Base-by-base conservation (phyloP, 2,888 invertebrate species). In the Rhyacophila evoluta region DNA sequence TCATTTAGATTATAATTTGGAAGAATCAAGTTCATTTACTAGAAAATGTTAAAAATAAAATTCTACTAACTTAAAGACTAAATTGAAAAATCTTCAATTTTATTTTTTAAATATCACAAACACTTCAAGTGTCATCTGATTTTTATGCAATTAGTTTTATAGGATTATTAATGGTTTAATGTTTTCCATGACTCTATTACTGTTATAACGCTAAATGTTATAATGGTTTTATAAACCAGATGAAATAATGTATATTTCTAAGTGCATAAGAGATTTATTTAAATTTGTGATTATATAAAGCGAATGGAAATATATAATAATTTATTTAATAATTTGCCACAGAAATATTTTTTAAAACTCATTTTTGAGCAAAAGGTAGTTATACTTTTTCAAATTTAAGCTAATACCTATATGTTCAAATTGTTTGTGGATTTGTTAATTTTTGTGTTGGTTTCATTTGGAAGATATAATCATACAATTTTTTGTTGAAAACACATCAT, bases 121-220 rank as follows among this genome's bases (percentile, higher is more conserved):
- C 55, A 55, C 55, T 55, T 55, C 55, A 55, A 55, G 55, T 55
- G 55, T 55, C 55, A 55, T 19, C 19, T 55, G 55, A 55, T 55
- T 41, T 41, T 41, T 41, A 1, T 4, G 6, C 29, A 33, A 11
- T 41, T 12, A 15, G 15, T 41, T 41, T 41, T 15, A 41, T 41
- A 19, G 15, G 41, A 15, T 41, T 6, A 4, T 33, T 33, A n/a
- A n/a, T n/a, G n/a, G n/a, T 33, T 33, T 33, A 33, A 33, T 33
- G 2, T 33, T 33, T 33, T 33, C 29, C 2, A 6, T 2, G 29
- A 33, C 6, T 6, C 29, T 6, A 33, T 33, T 33, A 6, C 6
- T 33, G 4, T 33, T 33, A 33, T 33, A 4, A 33, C 29, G 6
- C 6, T 33, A 33, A 33, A n/a, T n/a, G n/a, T n/a, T 33, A 33